Evolutionary conservation across 2,888 invertebrate species (phyloP), one percentile per base, ranked within the genome.

Genomic region (Drosophila mimica): DNA sequence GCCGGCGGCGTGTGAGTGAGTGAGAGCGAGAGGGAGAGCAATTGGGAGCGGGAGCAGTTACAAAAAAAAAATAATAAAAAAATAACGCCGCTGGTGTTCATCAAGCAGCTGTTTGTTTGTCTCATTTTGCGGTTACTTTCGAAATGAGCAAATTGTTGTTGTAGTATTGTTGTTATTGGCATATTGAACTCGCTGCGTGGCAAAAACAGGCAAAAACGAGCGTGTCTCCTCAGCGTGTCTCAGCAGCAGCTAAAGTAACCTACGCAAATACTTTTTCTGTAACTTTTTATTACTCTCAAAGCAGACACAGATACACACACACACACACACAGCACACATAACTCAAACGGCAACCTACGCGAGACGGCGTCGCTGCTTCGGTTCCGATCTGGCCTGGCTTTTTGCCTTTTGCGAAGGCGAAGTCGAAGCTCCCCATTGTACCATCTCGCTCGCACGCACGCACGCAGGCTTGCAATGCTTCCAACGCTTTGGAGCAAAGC

Each of bases 101-200:
- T 87, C 84, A 79, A 66, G 81, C 87, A 79, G 79, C 89, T 88
- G 84, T 84, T 84, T 79, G 64, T 86, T 73, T 73, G 69, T n/a
- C 15, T 46, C 46, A 65, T 60, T 61, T 65, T 78, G 60, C 58
- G 57, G 66, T 56, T 64, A 87, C 88, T 85, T 85, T 89, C 89
- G 75, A 89, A 87, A 79, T 72, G 71, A 56, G 73, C 81, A 71
- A 69, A 59, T 72, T 66, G 63, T 63, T 58, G 36, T 46, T 60
- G 51, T 65, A 25, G 11, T 66, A 33, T 66, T 68, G 59, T 67
- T 72, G 81, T 88, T 81, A 84, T 87, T 87, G 84, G 89, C 84
- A 79, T 84, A 86, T 84, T 84, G 84, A 84, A 88, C 89, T 79
- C 87, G 72, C 56, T 83, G 73, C 87, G 84, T 87, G 89, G 84